These are phyloP conservation scores for Eretmochelys imbricata DNA, from an alignment of 2,113 vertebrate species.

Conservation along the genomic window DNA sequence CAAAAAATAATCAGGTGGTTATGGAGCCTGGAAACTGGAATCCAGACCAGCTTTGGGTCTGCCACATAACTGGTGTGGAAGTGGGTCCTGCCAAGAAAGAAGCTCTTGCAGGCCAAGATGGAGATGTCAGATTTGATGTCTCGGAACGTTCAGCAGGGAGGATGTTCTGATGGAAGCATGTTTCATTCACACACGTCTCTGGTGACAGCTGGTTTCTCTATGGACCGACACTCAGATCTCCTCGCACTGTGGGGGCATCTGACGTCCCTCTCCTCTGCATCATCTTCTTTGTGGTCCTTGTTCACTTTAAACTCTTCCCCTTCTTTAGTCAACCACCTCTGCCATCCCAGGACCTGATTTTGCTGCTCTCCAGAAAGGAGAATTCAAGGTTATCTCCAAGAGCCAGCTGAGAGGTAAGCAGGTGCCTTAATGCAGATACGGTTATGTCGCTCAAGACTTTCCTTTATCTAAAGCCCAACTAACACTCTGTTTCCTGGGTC, in stretches of 20 bases:
- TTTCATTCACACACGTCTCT: background rate
- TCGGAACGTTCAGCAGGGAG: background rate
- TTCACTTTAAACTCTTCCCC: background rate
- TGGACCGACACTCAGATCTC: background rate
- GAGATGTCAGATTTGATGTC: background rate
- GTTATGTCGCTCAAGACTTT: background rate
- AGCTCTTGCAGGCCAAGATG: background rate
- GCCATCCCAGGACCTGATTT: background rate
- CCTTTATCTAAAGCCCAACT: background rate
- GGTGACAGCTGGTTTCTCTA: background rate
- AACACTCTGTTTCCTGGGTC: background rate
- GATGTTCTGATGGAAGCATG: background rate
- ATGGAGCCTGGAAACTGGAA: fast-evolving
- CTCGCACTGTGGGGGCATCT: background rate
- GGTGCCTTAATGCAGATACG: background rate
- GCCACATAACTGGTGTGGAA: background rate
- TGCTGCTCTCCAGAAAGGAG: background rate
- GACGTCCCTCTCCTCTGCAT: background rate
- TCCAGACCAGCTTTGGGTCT: fast-evolving
- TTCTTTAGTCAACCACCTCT: background rate
- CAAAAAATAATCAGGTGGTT: background rate
- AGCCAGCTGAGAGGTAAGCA: background rate
- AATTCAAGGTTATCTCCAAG: background rate
- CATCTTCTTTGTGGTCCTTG: background rate
- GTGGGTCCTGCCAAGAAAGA: fast-evolving